These are phyloP conservation scores for Lasioglossum oenotherae DNA, from an alignment of 2,888 invertebrate genomes.

Conservation along the genomic window DNA sequence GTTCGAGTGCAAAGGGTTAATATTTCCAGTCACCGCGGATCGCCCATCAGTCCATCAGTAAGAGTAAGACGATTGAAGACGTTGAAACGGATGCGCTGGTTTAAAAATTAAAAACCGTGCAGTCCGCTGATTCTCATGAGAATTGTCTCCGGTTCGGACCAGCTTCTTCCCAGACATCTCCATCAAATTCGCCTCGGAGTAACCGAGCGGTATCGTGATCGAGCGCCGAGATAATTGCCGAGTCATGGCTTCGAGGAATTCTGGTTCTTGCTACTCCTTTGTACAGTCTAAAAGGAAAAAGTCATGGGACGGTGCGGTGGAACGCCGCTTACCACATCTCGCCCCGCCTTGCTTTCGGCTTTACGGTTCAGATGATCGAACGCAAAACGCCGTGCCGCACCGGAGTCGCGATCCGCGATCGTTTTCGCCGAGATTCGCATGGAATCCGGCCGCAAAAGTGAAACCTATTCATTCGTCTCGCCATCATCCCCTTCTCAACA, in stretches of 20 bases:
- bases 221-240: constrained; percentile 13
- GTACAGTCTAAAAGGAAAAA: not conserved
- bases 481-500: not conserved
- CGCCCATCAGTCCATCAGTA: not conserved
- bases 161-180: not conserved
- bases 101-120: not conserved
- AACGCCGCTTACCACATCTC: not conserved
- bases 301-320: not conserved
- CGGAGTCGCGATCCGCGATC: not conserved
- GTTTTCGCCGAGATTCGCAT: not conserved
- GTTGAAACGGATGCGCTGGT: not conserved
- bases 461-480: constrained; percentile 17
- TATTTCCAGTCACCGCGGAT: too few relatives aligned
- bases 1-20: too few relatives aligned
- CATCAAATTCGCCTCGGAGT: constrained; percentile 11
- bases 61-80: not conserved
- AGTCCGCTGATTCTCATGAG: not conserved
- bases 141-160: not conserved
- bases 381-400: not conserved
- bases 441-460: constrained; percentile 3
- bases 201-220: constrained; percentile 16
- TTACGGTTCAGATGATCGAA: not conserved
- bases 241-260: constrained; percentile 28
- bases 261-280: constrained; percentile 8
- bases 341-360: not conserved